Conservation (phyloP, 1,140 invertebrate species). For the Helicoverpa armigera region DNA sequence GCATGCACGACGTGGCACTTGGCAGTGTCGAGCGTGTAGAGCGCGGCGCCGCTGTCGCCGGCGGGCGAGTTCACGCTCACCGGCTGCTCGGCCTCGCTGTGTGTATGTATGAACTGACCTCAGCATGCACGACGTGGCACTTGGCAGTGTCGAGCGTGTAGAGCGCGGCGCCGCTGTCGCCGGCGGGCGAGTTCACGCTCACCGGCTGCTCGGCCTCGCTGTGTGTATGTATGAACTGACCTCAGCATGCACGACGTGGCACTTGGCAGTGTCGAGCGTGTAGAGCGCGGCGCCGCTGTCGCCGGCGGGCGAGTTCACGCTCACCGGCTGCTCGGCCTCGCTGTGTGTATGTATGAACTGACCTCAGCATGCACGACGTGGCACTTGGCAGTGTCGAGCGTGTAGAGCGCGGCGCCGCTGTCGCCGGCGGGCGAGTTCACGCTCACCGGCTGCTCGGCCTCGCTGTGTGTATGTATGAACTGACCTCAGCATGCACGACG, state of each 20-base stretch:
- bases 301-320: constrained; percentile 54
- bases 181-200: too few species aligned
- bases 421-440: constrained; percentile 76
- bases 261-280: constrained; percentile 64
- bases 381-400: constrained; percentile 64
- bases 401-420: constrained; percentile 59
- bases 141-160: constrained; percentile 54
- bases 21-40: too few species aligned
- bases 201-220: too few species aligned
- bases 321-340: constrained; percentile 42
- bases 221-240: neutral
- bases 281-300: constrained; percentile 64
- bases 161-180: too few species aligned
- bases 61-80: too few species aligned
- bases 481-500: constrained; percentile 58
- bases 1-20: too few species aligned
- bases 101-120: neutral
- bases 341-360: too few species aligned
- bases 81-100: too few species aligned
- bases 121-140: constrained; percentile 50
- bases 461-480: constrained; percentile 16
- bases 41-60: too few species aligned
- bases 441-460: constrained; percentile 54
- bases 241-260: constrained; percentile 52
- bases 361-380: constrained; percentile 58